Evolutionary conservation across 2,888 invertebrate species (phyloP), one percentile per base, ranked within the genome.

Genomic region (Theodoxus fluviatilis): DNA sequence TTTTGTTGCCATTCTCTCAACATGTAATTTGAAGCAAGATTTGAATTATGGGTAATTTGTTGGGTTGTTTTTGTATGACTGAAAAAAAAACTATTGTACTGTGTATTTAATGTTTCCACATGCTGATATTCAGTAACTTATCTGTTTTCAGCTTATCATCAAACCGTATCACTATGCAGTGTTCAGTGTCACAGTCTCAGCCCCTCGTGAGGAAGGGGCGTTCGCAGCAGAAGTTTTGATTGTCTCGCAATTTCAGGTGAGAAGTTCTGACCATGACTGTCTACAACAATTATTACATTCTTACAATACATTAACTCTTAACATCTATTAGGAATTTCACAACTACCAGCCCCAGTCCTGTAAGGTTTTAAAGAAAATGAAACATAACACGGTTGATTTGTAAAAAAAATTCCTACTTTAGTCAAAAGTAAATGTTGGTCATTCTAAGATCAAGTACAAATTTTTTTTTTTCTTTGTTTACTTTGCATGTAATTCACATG

Each of bases 151-250:
- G 86, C 75, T 86, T 69, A 77, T 80, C 61, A 79, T 86, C 72
- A 81, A 81, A 72, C 85, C 86, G 63, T 83, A 85, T 76, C 85
- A 86, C 82, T 91, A 91, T 87, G 92, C 92, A 64, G 90, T 93
- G 74, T 92, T 94, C 84, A 91, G 91, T 81, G 88, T 94, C 71
- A 90, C 91, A 74, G 90, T 94, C 15, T 90, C 91, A 75, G 91
- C 92, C 61, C 92, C 93, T 0, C 90, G 90, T 78, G 88, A 90
- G 4, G 92, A 94, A 78, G 92, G 92, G 67, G 89, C 90, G 71
- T 90, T 91, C 78, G 89, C 90, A 78, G 93, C 92, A 43, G 91
- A 92, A 79, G 90, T 94, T 12, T 91, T 91, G 79, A 90, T 94
- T n/a, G 90, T 91, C 83, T 94, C 94, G 61, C 84, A 87, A 73